Conservation (phyloP, 1,140 invertebrate species). For the Drosophila mayri region DNA sequence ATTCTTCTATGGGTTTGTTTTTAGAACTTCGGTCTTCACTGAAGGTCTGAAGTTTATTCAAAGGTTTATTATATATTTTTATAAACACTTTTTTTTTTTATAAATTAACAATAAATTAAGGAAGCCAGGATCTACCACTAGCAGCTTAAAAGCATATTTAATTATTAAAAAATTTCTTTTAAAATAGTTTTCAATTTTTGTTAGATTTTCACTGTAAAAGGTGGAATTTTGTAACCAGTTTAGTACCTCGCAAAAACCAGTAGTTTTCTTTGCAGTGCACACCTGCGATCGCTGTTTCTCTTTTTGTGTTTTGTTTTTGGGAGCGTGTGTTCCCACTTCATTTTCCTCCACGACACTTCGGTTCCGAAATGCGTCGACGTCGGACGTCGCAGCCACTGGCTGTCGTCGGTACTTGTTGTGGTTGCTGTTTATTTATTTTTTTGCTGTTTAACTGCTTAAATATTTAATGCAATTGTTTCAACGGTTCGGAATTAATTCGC, state of each 20-base stretch:
- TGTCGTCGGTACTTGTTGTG: conserved; percentile 30
- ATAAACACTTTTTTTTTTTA: too few species aligned
- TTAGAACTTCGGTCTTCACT: too few species aligned
- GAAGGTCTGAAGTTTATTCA: too few species aligned
- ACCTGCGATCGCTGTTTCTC: conserved; percentile 26
- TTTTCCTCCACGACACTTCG: conserved; percentile 14
- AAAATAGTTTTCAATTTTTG: too few species aligned
- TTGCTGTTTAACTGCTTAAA: conserved; percentile 1
- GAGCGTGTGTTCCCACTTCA: conserved; percentile 17
- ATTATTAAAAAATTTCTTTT: too few species aligned
- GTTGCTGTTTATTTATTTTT: background rate
- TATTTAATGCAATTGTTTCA: conserved; percentile 20
- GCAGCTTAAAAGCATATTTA: too few species aligned
- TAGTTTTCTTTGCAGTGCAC: conserved; percentile 3
- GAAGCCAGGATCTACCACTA: too few species aligned
- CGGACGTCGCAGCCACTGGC: conserved; percentile 40
- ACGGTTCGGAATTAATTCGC: conserved; percentile 24
- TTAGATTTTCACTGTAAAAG: too few species aligned
- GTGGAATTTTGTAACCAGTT: too few species aligned
- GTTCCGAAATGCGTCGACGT: conserved; percentile 39
- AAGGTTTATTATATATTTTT: too few species aligned
- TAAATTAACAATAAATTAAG: too few species aligned
- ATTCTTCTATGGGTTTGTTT: too few species aligned
- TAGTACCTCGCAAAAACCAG: background rate
- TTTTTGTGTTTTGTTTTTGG: conserved; percentile 31